Base-by-base conservation (phyloP, 1,140 invertebrate species). In the Saccostrea cuccullata region DNA sequence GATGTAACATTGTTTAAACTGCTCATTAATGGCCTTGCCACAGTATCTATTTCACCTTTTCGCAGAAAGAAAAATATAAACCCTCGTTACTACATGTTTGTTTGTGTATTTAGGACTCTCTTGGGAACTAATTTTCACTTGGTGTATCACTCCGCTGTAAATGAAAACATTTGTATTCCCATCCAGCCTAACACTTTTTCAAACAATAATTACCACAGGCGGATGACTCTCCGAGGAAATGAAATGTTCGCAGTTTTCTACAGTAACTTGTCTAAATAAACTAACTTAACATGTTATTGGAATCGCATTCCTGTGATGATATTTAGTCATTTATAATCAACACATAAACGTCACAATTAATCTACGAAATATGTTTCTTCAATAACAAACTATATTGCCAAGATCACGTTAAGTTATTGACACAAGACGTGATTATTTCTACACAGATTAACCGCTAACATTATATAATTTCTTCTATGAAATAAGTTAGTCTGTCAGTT, bases 141-240 rank as follows among this genome's bases (percentile, higher is more conserved):
- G 70, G 70, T 77, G 70, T 77, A 77, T 77, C 70, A 77, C 70
- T 77, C 70, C 70, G 70, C 70, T 30, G 84, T 55, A 88, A 84
- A 88, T 88, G 84, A 88, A 85, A 88, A 88, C 87, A 88, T 88
- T 88, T 88, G 84, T 84, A 86, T 77, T 85, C 67, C 83, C 84
- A 55, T 86, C 86, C 73, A 86, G 84, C 73, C 77, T 86, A 36
- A 86, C 85, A 47, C 88, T 86, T 83, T 86, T 86, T 82, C 56
- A 86, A 77, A 77, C 70, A 83, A 82, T 85, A 83, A 82, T 60
- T 83, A 86, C 82, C 85, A 67, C 82, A 82, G 88, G 86, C 88
- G 88, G 77, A 89, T 86, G 64, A 56, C 58, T 86, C 88, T 89
- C 88, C 15, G 73, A 85, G 88, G 88, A 85, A 82, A 86, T 89